Conservation (phyloP, 2,113 vertebrate genomes). For the Lophotis ruficrista region DNA sequence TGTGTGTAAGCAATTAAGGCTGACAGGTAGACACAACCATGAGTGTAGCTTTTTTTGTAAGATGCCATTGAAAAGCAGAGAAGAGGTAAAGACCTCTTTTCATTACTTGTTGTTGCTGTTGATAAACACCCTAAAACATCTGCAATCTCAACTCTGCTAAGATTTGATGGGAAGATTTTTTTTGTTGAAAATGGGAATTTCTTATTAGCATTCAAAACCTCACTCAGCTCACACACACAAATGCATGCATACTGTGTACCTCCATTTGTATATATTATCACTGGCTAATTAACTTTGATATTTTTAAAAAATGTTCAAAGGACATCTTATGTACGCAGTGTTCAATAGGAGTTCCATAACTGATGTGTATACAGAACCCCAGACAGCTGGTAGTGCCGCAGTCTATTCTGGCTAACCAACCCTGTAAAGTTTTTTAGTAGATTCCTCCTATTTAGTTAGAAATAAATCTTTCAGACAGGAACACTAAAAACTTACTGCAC, state of each 20-base stretch:
- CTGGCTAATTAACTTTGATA: not conserved
- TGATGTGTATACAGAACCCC: not conserved
- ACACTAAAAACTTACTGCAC: not conserved
- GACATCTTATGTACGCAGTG: not conserved
- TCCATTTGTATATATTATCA: not conserved
- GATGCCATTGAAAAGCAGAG: not conserved
- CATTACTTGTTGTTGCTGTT: not conserved
- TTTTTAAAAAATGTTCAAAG: not conserved
- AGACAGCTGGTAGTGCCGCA: accelerated
- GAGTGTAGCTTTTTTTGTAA: not conserved
- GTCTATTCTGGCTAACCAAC: not conserved
- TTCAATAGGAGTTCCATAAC: not conserved
- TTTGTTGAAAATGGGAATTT: not conserved
- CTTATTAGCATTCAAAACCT: not conserved
- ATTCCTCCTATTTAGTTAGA: not conserved
- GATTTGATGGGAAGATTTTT: not conserved
- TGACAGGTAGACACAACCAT: not conserved
- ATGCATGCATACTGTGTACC: too few relatives aligned
- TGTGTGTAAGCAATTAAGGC: not conserved
- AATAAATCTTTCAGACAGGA: not conserved
- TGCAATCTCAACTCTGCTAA: not conserved
- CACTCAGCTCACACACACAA: accelerated
- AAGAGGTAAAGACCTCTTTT: not conserved
- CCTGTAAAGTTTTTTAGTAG: not conserved
- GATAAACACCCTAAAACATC: not conserved